phyloP scores from a whole-genome alignment of 2,113 vertebrate genomes.

The Menidia beryllina region DNA sequence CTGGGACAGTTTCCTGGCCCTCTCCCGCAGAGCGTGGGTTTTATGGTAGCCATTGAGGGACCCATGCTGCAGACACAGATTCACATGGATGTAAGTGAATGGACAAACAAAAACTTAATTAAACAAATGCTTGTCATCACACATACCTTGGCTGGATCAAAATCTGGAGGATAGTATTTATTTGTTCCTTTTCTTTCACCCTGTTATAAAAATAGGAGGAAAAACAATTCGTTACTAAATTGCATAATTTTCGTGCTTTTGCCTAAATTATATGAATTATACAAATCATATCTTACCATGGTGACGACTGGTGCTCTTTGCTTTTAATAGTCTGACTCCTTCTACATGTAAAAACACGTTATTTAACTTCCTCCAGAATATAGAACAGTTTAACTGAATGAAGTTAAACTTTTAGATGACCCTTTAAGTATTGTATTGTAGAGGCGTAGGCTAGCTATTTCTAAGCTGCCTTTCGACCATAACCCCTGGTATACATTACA shows the following conservation, averaged over 20 bases:
- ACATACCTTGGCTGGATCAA: constrained; percentile 92
- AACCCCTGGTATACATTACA: background rate
- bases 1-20: constrained; percentile 92
- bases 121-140: background rate
- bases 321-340: background rate
- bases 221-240: background rate
- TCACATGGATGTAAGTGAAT: background rate
- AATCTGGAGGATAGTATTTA: constrained; percentile 95
- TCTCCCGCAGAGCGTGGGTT: constrained; percentile 90
- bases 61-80: constrained; percentile 82
- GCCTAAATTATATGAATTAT: background rate
- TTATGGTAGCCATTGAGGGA: constrained; percentile 92
- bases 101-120: accelerated
- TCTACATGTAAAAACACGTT: background rate
- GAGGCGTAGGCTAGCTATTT: no score
- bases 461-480: no score
- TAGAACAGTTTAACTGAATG: background rate
- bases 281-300: constrained; percentile 56
- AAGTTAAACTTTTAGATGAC: background rate
- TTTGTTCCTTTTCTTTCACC: constrained; percentile 96
- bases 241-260: background rate
- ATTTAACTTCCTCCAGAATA: background rate
- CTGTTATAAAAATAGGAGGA: constrained; percentile 68
- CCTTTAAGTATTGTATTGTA: background rate
- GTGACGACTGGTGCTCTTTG: constrained; percentile 17